Percentiles rank a stretch among this genome's conserved stretches.
Conservation (phyloP, 2,888 invertebrate genomes). For the Patella ulyssiponensis region DNA sequence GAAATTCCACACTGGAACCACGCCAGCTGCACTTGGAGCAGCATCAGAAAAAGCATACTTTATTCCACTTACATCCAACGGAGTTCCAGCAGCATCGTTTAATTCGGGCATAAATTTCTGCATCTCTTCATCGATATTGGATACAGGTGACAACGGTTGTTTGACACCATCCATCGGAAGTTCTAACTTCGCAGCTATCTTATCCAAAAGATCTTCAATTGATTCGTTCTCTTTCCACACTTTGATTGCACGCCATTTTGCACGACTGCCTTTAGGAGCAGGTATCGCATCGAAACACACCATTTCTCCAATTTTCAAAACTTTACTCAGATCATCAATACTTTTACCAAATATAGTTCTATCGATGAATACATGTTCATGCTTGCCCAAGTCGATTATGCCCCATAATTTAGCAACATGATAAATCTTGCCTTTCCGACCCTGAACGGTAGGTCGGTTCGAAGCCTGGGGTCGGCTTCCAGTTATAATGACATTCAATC, state of each 20-base stretch:
- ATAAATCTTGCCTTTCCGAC: conserved; percentile 69
- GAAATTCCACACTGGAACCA: conserved; percentile 70
- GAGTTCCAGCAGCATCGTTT: conserved; percentile 59
- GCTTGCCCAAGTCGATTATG: conserved; percentile 72
- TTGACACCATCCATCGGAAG: conserved; percentile 53
- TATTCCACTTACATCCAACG: conserved; percentile 58
- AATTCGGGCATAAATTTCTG: conserved; percentile 61
- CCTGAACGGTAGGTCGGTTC: conserved; percentile 59
- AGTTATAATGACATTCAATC: conserved; percentile 70
- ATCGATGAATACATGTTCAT: conserved; percentile 73
- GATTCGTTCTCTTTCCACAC: conserved; percentile 72
- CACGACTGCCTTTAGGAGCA: conserved; percentile 71
- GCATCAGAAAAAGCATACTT: conserved; percentile 67
- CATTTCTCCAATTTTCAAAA: conserved; percentile 69
- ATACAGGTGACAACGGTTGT: conserved; percentile 51
- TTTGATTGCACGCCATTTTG: conserved; percentile 71
- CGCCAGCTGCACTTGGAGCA: conserved; percentile 69
- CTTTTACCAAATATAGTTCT: conserved; percentile 68
- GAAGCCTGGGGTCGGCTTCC: conserved; percentile 65
- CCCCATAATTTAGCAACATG: conserved; percentile 73
- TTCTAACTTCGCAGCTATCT: conserved; percentile 57
- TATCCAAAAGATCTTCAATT: conserved; percentile 63
- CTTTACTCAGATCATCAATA: conserved; percentile 70
- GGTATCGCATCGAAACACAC: conserved; percentile 72
- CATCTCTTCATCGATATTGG: conserved; percentile 69